Evolutionary conservation across 1,140 invertebrate genomes (phyloP), one percentile per base, ranked within the genome.

Genomic region (Drosophila tropicalis): DNA sequence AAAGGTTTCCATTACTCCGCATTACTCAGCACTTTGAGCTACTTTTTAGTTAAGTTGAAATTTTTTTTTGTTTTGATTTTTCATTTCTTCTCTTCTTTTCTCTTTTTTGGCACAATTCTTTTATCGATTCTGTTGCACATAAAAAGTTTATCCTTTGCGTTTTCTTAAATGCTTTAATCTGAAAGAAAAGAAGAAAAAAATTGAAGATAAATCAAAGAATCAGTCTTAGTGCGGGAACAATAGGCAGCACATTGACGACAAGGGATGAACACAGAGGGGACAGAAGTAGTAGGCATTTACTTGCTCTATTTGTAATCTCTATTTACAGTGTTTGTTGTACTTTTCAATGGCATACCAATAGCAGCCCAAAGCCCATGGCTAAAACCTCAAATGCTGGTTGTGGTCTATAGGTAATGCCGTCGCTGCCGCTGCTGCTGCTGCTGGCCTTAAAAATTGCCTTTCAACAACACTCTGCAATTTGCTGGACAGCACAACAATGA

Each of bases 401-500:
- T 51, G 44, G 44, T 47, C 6, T 13, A 47, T 39, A 19, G 39
- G 55, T 69, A 78, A 75, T 19, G 63, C n/a, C n/a, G n/a, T n/a
- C n/a, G n/a, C n/a, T n/a, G n/a, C 55, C 62, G 40, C n/a, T 44
- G 36, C 54, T 81, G 77, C 79, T 81, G 54, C 73, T 54, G 39
- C 70, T 51, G 57, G 67, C 72, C 77, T 87, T 89, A 89, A 86
- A 51, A 87, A 83, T 89, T 76, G 80, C 76, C 84, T 76, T 89
- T 86, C 83, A 86, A 80, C 83, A 79, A 84, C 80, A 86, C 76
- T 87, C 79, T 83, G 84, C 83, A 87, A 83, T 87, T 87, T 80
- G 84, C 87, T 89, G 67, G 70, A 71, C 70, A 70, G 39, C 69
- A 72, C 62, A 84, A 89, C 84, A 87, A 87, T 79, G 79, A 74